phyloP scores from a whole-genome alignment of 2,797 vertebrate species.

The Oophaga sylvatica region DNA sequence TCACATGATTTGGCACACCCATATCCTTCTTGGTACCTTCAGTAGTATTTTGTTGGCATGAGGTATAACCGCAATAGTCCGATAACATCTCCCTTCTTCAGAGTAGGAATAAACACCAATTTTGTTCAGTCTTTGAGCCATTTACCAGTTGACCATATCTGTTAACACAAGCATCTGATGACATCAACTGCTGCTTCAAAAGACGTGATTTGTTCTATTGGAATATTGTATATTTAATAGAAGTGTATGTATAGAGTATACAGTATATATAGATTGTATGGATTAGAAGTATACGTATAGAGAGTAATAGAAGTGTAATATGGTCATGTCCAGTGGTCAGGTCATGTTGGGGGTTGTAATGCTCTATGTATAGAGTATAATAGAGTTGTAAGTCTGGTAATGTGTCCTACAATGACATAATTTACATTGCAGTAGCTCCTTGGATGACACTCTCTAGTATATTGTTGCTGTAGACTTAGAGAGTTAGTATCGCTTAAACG shows the following conservation, averaged over 20 bases:
- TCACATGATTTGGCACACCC: too few species aligned
- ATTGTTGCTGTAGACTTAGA: background rate
- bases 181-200: too few species aligned
- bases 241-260: background rate
- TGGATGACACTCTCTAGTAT: background rate
- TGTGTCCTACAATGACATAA: background rate
- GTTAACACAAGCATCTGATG: too few species aligned
- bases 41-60: too few species aligned
- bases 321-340: background rate
- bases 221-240: background rate
- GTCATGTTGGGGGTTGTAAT: background rate
- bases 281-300: background rate
- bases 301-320: background rate
- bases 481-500: background rate
- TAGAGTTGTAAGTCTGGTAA: background rate
- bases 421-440: background rate
- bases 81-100: too few species aligned
- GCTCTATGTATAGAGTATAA: background rate
- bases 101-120: too few species aligned
- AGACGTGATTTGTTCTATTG: too few species aligned
- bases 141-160: too few species aligned
- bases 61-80: too few species aligned
- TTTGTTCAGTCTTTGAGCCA: too few species aligned
- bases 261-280: background rate
- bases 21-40: too few species aligned